Percentiles rank a stretch among this genome's conserved stretches.
These are phyloP conservation scores for Hirtodrosophila histrioides DNA, from an alignment of 2,888 invertebrate genomes.

Conservation along the genomic window DNA sequence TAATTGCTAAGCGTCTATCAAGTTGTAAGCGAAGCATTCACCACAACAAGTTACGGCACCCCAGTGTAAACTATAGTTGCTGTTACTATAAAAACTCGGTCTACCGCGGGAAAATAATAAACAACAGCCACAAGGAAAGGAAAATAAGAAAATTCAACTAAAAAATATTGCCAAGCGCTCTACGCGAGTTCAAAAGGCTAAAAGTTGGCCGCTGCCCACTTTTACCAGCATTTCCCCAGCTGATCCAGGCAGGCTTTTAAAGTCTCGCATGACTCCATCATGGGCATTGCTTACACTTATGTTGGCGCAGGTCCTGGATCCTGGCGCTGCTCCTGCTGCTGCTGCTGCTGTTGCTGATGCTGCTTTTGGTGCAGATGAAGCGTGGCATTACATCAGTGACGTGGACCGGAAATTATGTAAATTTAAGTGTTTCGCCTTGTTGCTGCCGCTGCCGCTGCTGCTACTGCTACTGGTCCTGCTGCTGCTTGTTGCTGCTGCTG, in stretches of 20 bases:
- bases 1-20: conserved; percentile 72
- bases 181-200: conserved; percentile 50
- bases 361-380: conserved; percentile 71
- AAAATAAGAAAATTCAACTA: conserved; percentile 62
- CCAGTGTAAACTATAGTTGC: conserved; percentile 33
- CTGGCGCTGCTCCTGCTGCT: conserved; percentile 12
- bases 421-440: conserved; percentile 76
- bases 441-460: conserved; percentile 18
- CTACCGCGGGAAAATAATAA: conserved; percentile 39
- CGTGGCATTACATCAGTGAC: conserved; percentile 74
- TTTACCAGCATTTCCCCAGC: conserved; percentile 42
- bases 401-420: conserved; percentile 81
- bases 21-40: conserved; percentile 50
- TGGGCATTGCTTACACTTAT: conserved; percentile 18
- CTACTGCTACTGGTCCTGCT: background rate
- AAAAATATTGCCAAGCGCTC: conserved; percentile 59
- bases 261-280: conserved; percentile 23
- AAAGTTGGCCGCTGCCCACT: conserved; percentile 54
- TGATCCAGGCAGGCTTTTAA: conserved; percentile 48
- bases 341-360: conserved; percentile 15
- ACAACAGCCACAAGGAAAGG: conserved; percentile 19
- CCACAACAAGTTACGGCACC: conserved; percentile 63
- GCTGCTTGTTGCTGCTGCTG: background rate
- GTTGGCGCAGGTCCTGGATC: conserved; percentile 14
- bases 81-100: conserved; percentile 44